These are phyloP conservation scores for Rhabditoides inermis DNA, from an alignment of 2,888 invertebrate genomes.

Conservation along the genomic window DNA sequence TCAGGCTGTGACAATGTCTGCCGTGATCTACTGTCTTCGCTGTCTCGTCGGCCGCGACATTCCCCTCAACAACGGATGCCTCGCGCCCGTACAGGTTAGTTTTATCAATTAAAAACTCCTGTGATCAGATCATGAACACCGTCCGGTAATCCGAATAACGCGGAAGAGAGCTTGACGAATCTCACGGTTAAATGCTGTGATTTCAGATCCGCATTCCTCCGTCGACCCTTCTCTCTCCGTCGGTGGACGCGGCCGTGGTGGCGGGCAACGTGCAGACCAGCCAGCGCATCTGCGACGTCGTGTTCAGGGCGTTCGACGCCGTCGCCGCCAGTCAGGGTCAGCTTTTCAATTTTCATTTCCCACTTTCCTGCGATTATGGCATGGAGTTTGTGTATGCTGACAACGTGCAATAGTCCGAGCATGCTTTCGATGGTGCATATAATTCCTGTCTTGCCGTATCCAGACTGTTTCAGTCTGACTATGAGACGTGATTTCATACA, in stretches of 20 bases:
- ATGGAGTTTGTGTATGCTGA: not conserved
- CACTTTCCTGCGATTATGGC: not conserved
- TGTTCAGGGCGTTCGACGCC: slow-evolving; percentile 75
- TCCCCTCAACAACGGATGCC: slow-evolving; percentile 90
- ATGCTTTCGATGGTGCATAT: not conserved
- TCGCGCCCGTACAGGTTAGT: slow-evolving; percentile 67
- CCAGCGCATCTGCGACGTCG: slow-evolving; percentile 90
- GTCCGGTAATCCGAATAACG: too few species aligned
- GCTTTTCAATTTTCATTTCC: not conserved
- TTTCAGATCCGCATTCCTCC: slow-evolving; percentile 54
- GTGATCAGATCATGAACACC: too few species aligned
- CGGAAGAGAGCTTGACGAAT: too few species aligned
- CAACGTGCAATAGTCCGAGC: not conserved
- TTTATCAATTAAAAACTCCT: not conserved
- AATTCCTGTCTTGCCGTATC: not conserved
- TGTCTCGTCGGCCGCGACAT: slow-evolving; percentile 96
- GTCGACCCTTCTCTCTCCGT: slow-evolving; percentile 80
- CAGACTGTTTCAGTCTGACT: not conserved
- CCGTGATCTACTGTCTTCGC: slow-evolving; percentile 88
- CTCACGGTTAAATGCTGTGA: too few species aligned
- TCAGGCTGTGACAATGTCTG: slow-evolving; percentile 82
- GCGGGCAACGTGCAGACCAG: slow-evolving; percentile 97
- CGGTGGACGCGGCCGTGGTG: slow-evolving; percentile 87
- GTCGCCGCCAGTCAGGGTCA: slow-evolving; percentile 69
- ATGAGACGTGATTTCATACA: too few species aligned